Conservation (phyloP, 2,113 vertebrate genomes). For the Osmerus mordax region DNA sequence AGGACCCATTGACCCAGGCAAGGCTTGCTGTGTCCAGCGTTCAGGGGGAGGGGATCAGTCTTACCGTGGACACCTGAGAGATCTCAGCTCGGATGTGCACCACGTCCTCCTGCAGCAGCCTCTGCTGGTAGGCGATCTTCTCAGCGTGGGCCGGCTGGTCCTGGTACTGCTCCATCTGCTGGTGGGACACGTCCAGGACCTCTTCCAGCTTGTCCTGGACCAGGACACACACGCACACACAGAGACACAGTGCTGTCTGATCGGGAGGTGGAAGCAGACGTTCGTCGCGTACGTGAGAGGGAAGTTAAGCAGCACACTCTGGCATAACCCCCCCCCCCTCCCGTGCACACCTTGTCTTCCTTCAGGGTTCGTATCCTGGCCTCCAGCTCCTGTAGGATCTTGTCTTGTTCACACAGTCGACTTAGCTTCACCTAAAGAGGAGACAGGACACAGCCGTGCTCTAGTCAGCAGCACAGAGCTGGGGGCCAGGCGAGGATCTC, state of each 20-base stretch:
- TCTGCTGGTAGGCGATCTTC: constrained; percentile 89
- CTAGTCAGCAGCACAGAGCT: neutral
- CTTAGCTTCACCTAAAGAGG: constrained; percentile 87
- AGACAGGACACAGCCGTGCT: constrained; percentile 4
- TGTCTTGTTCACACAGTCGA: constrained; percentile 93
- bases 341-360: constrained; percentile 85
- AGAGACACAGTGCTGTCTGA: neutral
- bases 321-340: neutral
- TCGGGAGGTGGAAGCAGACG: neutral
- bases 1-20: neutral
- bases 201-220: constrained; percentile 92
- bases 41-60: neutral
- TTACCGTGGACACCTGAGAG: constrained; percentile 89
- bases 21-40: too few relatives aligned
- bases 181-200: constrained; percentile 91
- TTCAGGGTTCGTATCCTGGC: constrained; percentile 88
- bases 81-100: constrained; percentile 90
- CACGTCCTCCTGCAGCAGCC: constrained; percentile 90
- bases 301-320: neutral
- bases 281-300: too few relatives aligned
- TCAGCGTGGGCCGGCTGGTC: constrained; percentile 90
- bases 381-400: constrained; percentile 93
- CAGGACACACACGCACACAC: neutral
- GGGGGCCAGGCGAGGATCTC: neutral
- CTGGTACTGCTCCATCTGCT: constrained; percentile 93